A percentile compares a stretch with the other conserved stretches of the same genome.
Evolutionary conservation across 2,888 invertebrate genomes (phyloP).

Genomic region (Megastigmus dorsalis): DNA sequence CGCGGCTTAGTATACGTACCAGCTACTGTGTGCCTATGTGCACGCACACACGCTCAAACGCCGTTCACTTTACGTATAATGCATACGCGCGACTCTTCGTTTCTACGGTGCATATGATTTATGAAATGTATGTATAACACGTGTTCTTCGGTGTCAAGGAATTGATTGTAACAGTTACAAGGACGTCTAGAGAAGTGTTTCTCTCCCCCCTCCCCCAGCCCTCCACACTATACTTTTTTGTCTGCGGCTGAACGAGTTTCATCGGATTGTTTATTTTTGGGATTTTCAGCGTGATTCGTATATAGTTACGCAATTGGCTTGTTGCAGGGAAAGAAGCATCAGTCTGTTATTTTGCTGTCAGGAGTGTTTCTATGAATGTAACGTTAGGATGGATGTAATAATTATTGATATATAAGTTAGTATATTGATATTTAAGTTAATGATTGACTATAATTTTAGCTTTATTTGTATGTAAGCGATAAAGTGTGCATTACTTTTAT

Average conservation of each 20-base stretch:
- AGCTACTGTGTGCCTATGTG: background rate
- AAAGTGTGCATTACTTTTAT: too few relatives aligned
- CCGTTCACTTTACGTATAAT: background rate
- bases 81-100: background rate
- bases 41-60: too few relatives aligned
- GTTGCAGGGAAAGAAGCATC: too few relatives aligned
- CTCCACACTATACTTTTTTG: too few relatives aligned
- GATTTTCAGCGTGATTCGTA: slow-evolving; percentile 8
- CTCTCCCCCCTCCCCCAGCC: background rate
- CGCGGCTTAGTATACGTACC: background rate
- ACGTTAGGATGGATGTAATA: too few relatives aligned
- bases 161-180: slow-evolving; percentile 48
- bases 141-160: slow-evolving; percentile 37
- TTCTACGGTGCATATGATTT: slow-evolving; percentile 14
- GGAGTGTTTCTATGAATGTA: too few relatives aligned
- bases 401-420: too few relatives aligned
- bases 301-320: slow-evolving; percentile 4
- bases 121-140: slow-evolving; percentile 6
- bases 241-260: slow-evolving; percentile 11
- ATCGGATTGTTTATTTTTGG: slow-evolving; percentile 2
- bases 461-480: too few relatives aligned
- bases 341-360: too few relatives aligned
- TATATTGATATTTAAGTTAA: too few relatives aligned
- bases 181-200: slow-evolving; percentile 29
- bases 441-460: too few relatives aligned